phyloP scores from a whole-genome alignment of 2,888 invertebrate species.

The Netelia inedita region DNA sequence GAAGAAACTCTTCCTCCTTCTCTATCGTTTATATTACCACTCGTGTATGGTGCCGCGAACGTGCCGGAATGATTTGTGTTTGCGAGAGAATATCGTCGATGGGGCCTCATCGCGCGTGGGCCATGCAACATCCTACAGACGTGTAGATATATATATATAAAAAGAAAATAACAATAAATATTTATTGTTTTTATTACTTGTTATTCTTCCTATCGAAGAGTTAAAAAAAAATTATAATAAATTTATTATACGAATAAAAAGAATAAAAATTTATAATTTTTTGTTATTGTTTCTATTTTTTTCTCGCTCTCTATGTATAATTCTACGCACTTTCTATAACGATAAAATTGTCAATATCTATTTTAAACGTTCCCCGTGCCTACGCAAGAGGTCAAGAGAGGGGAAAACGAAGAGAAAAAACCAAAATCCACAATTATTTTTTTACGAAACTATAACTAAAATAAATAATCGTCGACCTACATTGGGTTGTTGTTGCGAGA shows the following conservation, averaged over 20 bases:
- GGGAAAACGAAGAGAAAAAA: background rate
- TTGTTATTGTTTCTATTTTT: background rate
- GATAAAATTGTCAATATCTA: slow-evolving; percentile 12
- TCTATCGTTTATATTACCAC: slow-evolving; percentile 9
- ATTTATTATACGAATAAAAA: too few species aligned
- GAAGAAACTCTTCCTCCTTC: slow-evolving; percentile 49
- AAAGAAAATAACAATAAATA: background rate
- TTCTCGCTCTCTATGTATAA: slow-evolving; percentile 18
- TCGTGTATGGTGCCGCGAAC: slow-evolving; percentile 13
- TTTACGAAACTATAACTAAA: background rate
- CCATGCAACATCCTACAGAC: slow-evolving; percentile 26
- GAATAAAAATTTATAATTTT: too few species aligned
- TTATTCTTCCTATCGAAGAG: too few species aligned
- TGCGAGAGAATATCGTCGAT: slow-evolving; percentile 49
- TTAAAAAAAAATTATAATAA: too few species aligned
- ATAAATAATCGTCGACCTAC: slow-evolving; percentile 13
- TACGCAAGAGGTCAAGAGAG: background rate
- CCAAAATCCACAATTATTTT: background rate
- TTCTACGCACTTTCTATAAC: background rate
- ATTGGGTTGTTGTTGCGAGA: slow-evolving; percentile 3
- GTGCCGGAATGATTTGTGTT: slow-evolving; percentile 59
- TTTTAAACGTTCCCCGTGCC: background rate
- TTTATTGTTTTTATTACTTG: background rate
- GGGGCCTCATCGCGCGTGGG: slow-evolving; percentile 53
- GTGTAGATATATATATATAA: background rate